These are phyloP conservation scores for Cryptocephalus primarius DNA, from an alignment of 2,888 invertebrate species.

Conservation along the genomic window DNA sequence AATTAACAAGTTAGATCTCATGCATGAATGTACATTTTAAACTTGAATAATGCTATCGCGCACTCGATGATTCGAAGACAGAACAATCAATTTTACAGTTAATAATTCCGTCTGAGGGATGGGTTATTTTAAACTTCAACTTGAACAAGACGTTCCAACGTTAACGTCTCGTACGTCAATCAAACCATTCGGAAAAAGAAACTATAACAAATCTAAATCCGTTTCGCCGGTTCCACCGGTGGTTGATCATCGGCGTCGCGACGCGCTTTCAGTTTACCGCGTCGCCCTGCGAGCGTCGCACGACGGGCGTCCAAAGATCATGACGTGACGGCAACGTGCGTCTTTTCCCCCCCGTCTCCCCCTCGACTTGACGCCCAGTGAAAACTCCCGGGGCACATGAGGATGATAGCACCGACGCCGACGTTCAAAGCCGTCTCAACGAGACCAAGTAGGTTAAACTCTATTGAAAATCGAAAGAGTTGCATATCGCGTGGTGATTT, in stretches of 20 bases:
- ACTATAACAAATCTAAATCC: slow-evolving; percentile 24
- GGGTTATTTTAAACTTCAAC: too few species aligned
- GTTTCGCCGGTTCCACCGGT: slow-evolving; percentile 22
- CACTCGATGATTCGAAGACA: too few species aligned
- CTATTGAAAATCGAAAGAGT: background rate
- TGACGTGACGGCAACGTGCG: slow-evolving; percentile 4
- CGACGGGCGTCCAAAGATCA: slow-evolving; percentile 3
- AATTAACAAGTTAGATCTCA: too few species aligned
- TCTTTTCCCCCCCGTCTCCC: background rate
- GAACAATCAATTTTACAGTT: too few species aligned
- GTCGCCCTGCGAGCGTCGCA: slow-evolving; percentile 13
- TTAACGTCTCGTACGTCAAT: too few species aligned
- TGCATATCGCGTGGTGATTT: too few species aligned
- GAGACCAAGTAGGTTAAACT: slow-evolving; percentile 49
- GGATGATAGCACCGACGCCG: slow-evolving; percentile 40
- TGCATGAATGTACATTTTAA: too few species aligned
- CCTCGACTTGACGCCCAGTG: too few species aligned
- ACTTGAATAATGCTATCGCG: too few species aligned
- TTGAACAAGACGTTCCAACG: too few species aligned
- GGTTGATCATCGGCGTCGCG: slow-evolving; percentile 18
- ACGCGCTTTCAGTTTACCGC: slow-evolving; percentile 13
- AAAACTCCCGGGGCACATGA: background rate
- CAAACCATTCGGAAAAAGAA: too few species aligned
- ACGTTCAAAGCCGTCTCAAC: slow-evolving; percentile 74
- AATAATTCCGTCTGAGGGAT: too few species aligned